Conservation (phyloP, 2,888 invertebrate species). For the Uropetala carovei region DNA sequence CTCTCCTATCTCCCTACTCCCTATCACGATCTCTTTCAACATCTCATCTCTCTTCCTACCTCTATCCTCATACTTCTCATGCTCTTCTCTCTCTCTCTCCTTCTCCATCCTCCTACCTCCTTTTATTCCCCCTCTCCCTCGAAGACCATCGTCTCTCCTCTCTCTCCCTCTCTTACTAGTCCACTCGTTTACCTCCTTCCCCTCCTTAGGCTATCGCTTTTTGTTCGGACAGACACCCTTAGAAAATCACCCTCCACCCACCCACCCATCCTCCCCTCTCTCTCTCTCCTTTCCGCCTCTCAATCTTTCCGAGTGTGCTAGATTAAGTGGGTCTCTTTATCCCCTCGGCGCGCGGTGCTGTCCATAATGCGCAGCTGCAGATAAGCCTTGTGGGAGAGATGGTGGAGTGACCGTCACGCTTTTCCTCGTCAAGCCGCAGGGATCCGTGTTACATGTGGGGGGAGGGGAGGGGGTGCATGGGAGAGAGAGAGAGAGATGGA, state of each 20-base stretch:
- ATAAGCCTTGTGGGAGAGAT: conserved; percentile 10
- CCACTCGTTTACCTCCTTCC: background rate
- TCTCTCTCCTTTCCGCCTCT: too few relatives aligned
- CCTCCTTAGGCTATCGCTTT: background rate
- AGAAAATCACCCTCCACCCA: background rate
- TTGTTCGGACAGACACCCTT: background rate
- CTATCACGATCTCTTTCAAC: too few relatives aligned
- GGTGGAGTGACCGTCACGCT: conserved; percentile 18
- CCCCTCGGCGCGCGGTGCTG: background rate
- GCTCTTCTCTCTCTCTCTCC: too few relatives aligned
- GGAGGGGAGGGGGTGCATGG: background rate
- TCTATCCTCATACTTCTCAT: too few relatives aligned
- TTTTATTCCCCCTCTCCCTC: background rate
- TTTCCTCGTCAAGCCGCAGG: background rate
- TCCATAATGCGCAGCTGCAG: conserved; percentile 11
- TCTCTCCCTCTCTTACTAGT: background rate
- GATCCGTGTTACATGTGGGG: background rate
- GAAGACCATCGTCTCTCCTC: background rate
- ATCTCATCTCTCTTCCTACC: too few relatives aligned
- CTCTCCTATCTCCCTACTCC: too few relatives aligned
- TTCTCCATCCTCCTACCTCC: background rate
- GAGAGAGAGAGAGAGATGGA: background rate
- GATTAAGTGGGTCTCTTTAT: conserved; percentile 28
- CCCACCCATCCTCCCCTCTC: background rate
- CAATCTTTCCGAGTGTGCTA: background rate